These are phyloP conservation scores for Hydrozoanthus tunicans DNA, from an alignment of 64 coral and sea anemone species.

Conservation along the genomic window DNA sequence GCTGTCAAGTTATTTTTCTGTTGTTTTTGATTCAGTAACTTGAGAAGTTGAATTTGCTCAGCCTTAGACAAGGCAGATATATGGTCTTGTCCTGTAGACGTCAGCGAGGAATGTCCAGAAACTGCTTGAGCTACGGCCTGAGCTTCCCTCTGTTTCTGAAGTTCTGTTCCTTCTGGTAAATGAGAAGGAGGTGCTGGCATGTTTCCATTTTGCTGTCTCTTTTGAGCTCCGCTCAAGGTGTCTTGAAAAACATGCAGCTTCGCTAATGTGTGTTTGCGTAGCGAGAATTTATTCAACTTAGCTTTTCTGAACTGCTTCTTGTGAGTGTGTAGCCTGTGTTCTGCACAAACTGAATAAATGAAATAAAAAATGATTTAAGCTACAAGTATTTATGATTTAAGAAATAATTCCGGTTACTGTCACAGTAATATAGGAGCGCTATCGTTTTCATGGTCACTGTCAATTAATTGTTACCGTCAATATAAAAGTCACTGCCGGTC, in stretches of 20 bases:
- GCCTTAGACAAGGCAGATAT: neutral
- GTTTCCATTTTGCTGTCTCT: conserved; percentile 28
- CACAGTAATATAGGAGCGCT: too few species aligned
- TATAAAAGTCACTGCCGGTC: too few species aligned
- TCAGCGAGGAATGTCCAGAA: neutral
- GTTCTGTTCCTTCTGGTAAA: neutral
- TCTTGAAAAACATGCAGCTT: conserved; percentile 11
- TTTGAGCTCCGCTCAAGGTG: neutral
- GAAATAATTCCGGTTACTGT: too few species aligned
- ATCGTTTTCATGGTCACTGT: too few species aligned
- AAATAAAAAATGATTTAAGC: too few species aligned
- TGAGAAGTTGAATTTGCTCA: neutral
- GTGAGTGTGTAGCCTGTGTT: conserved; percentile 12
- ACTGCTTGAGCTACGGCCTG: neutral
- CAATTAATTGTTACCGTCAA: too few species aligned
- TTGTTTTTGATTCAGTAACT: neutral
- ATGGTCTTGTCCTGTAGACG: neutral
- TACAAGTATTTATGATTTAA: too few species aligned
- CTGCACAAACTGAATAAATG: conserved; percentile 17
- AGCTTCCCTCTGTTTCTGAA: neutral
- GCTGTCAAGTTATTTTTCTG: neutral
- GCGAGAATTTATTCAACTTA: neutral
- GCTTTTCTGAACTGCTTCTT: conserved; percentile 16
- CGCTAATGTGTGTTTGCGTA: conserved; percentile 9
- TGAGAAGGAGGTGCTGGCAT: neutral